A percentile compares a stretch with the other conserved stretches of the same genome.
phyloP scores from a whole-genome alignment of 2,797 vertebrate species.

The Coregonus ussuriensis region DNA sequence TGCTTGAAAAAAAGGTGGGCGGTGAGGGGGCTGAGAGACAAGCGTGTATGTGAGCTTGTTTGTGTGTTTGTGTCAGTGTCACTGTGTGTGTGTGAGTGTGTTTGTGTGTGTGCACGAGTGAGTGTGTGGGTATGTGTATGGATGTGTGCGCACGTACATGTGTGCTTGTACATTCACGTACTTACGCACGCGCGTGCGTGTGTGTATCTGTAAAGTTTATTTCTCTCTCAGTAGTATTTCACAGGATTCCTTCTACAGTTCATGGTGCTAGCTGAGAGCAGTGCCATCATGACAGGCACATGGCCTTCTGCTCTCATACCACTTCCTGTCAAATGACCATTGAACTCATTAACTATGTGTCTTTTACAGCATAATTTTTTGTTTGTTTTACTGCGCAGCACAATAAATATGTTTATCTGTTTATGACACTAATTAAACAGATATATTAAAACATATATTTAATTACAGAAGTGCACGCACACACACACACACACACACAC shows the following conservation, averaged over 20 bases:
- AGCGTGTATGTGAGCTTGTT: slow-evolving; percentile 53
- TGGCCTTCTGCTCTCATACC: slow-evolving; percentile 7
- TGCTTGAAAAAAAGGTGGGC: slow-evolving; percentile 75
- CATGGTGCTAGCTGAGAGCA: slow-evolving; percentile 20
- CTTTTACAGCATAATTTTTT: background rate
- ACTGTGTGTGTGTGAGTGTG: no score
- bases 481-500: no score
- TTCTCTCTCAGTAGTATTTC: slow-evolving; percentile 35
- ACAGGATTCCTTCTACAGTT: slow-evolving; percentile 52
- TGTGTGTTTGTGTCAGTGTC: slow-evolving; percentile 12
- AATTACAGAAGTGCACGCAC: no score
- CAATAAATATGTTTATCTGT: background rate
- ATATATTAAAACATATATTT: no score
- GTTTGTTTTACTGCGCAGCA: background rate
- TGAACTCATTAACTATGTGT: slow-evolving; percentile 1
- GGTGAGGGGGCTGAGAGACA: slow-evolving; percentile 76
- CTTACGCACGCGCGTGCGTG: background rate
- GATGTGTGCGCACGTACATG: no score
- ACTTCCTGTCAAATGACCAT: slow-evolving; percentile 28
- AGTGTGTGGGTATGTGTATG: no score
- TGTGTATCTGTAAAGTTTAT: slow-evolving; percentile 50
- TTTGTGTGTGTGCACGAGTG: no score
- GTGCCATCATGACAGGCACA: slow-evolving; percentile 46
- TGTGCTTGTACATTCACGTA: no score
- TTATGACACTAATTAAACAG: no score